A percentile compares a stretch with the other conserved stretches of the same genome.
phyloP scores from a whole-genome alignment of 2,888 invertebrate species.

The Eristalis tenax region DNA sequence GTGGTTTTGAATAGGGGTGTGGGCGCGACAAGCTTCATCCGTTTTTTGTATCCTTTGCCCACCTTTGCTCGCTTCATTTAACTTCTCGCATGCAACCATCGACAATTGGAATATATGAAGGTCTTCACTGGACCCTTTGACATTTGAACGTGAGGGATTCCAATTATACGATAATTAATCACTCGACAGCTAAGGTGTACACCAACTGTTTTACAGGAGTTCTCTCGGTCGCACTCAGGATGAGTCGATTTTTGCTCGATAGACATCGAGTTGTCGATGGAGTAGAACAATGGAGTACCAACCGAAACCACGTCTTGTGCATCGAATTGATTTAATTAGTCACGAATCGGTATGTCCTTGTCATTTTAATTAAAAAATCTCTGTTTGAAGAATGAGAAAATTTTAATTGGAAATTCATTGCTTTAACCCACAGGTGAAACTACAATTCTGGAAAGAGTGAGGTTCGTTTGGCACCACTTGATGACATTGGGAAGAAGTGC shows the following conservation, averaged over 20 bases:
- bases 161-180: conserved; percentile 70
- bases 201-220: conserved; percentile 28
- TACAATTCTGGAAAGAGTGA: background rate
- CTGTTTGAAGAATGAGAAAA: conserved; percentile 50
- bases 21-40: conserved; percentile 44
- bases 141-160: conserved; percentile 62
- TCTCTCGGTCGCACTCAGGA: background rate
- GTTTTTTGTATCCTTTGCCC: conserved; percentile 22
- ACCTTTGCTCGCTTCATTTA: conserved; percentile 47
- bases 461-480: conserved; percentile 18
- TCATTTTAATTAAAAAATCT: conserved; percentile 70
- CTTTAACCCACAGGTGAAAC: conserved; percentile 45
- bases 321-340: conserved; percentile 69
- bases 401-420: conserved; percentile 71
- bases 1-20: conserved; percentile 33
- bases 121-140: conserved; percentile 37
- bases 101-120: background rate
- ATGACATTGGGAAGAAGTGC: conserved; percentile 41
- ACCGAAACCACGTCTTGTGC: conserved; percentile 40
- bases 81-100: conserved; percentile 21
- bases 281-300: conserved; percentile 41
- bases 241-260: conserved; percentile 37
- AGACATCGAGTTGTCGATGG: conserved; percentile 25
- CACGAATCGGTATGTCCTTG: conserved; percentile 70
- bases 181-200: conserved; percentile 57